Base-by-base conservation (phyloP, 2,888 invertebrate species). In the Hemaris fuciformis region DNA sequence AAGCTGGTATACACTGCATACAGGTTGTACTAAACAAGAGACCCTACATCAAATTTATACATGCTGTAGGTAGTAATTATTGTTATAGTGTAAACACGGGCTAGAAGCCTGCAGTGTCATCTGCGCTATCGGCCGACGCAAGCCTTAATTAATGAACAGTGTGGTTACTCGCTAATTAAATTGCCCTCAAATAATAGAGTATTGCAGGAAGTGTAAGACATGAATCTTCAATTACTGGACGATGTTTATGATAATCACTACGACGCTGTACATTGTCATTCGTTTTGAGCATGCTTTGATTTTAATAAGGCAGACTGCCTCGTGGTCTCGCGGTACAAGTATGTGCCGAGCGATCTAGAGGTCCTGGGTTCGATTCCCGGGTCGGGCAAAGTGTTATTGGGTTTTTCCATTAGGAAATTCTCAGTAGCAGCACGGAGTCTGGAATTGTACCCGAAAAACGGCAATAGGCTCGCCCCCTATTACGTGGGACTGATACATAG, bases 91-190 rank as follows among this genome's bases (percentile, higher is more conserved):
- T 13, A 53, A 53, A 59, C 60, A 68, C 57, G 63, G 64, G 66
- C 62, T 18, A 18, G 15, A 18, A 60, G 64, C 60, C 57, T 67
- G 46, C 23, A 57, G 43, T 61, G 62, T 65, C 66, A 65, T 64
- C 66, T 58, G 66, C 63, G 65, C 70, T 69, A 73, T 70, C 69
- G 67, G 61, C 60, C 65, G 70, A 70, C 68, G 65, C 62, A 66
- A 63, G 67, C 70, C 74, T 63, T 80, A 82, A 84, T 84, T 80
- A 82, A 79, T 74, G 69, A 73, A 75, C 69, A 67, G 65, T 65
- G 63, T 60, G 61, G 72, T 71, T 70, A 68, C 70, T 66, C 73
- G 72, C 66, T 81, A 76, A 81, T 82, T 80, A 79, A 72, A 75
- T 70, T 74, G 75, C 72, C 71, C 67, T 65, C 73, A 76, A 78